Evolutionary conservation across 2,797 vertebrate species (phyloP).

Genomic region (Gobio occitaniae): DNA sequence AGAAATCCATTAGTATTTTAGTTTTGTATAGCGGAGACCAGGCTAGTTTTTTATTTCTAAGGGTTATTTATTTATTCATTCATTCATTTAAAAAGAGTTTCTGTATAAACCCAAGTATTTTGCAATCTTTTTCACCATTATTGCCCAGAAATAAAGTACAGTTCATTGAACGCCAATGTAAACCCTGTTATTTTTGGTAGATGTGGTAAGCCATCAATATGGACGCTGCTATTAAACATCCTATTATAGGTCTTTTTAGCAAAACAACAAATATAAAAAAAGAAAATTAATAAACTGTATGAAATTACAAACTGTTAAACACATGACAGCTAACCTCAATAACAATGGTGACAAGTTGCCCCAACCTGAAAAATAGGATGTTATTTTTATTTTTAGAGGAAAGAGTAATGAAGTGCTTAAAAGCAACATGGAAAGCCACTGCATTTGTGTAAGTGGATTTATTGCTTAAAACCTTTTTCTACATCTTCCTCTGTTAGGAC

Average conservation of each 20-base stretch:
- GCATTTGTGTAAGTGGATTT: background rate
- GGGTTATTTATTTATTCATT: background rate
- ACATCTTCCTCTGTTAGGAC: slow-evolving; percentile 70
- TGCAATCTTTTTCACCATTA: background rate
- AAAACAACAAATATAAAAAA: background rate
- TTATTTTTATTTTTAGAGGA: background rate
- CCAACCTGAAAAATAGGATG: background rate
- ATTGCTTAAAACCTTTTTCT: background rate
- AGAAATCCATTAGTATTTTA: background rate
- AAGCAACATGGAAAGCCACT: background rate
- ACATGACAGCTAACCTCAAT: background rate
- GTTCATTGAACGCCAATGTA: background rate
- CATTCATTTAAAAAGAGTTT: background rate
- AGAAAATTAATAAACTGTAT: background rate
- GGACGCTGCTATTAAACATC: background rate
- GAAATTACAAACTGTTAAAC: background rate
- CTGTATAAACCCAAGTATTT: background rate
- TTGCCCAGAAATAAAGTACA: background rate
- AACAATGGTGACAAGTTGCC: background rate
- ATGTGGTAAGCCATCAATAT: background rate
- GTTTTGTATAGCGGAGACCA: background rate
- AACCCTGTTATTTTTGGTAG: background rate
- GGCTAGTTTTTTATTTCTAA: background rate
- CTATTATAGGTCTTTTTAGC: background rate
- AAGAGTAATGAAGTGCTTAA: background rate